phyloP scores from a whole-genome alignment of 2,888 invertebrate genomes.

The Acronicta psi region DNA sequence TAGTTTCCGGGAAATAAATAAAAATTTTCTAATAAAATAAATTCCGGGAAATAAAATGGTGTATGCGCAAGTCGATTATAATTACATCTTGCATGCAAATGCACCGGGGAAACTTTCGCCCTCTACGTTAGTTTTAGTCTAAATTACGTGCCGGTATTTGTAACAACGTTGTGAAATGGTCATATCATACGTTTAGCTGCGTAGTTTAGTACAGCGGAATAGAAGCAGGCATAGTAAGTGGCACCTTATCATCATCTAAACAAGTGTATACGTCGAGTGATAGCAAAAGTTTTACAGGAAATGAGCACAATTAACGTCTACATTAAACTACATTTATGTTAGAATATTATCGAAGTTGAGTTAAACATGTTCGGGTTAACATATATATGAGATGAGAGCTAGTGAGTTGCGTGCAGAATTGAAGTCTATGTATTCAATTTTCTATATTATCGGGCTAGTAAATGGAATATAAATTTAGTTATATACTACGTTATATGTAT shows the following conservation, averaged over 20 bases:
- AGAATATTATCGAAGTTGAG: constrained; percentile 43
- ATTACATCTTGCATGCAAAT: no score
- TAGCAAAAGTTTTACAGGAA: constrained; percentile 57
- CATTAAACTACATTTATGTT: constrained; percentile 50
- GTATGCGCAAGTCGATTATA: no score
- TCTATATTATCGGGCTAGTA: constrained; percentile 29
- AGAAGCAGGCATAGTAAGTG: background rate
- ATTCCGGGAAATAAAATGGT: no score
- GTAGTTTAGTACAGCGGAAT: background rate
- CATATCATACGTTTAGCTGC: no score
- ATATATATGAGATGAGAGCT: constrained; percentile 38
- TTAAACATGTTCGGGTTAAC: constrained; percentile 32
- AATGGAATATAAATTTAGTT: constrained; percentile 40
- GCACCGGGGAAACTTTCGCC: no score
- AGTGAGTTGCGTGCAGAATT: constrained; percentile 47
- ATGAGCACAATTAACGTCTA: constrained; percentile 63
- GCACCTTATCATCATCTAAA: background rate
- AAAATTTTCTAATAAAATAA: no score
- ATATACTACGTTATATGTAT: constrained; percentile 16
- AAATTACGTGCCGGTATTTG: no score
- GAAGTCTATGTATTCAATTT: constrained; percentile 43
- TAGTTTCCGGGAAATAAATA: no score
- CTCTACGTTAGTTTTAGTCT: no score
- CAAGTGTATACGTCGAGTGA: background rate
- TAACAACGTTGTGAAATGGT: no score